These are phyloP conservation scores for Morinoia aosen DNA, from an alignment of 2,888 invertebrate genomes.

Conservation along the genomic window DNA sequence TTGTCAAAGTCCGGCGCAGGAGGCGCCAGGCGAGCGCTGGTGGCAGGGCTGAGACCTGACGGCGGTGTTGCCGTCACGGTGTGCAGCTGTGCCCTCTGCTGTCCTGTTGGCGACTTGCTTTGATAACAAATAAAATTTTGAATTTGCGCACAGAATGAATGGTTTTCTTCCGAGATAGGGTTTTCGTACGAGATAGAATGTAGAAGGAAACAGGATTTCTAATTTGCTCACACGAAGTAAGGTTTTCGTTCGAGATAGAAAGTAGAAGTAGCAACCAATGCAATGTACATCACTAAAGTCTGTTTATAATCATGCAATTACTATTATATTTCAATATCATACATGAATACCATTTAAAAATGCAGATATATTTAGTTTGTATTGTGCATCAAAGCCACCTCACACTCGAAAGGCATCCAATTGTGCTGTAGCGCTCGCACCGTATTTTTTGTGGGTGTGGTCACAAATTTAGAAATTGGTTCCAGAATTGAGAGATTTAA, in stretches of 20 bases:
- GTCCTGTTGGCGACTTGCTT: not conserved
- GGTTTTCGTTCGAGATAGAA: not conserved
- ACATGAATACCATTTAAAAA: not conserved
- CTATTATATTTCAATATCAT: not conserved
- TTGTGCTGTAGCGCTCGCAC: no score
- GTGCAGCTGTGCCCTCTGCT: not conserved
- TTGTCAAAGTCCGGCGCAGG: constrained; percentile 21
- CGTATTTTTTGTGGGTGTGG: no score
- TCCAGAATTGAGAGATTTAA: no score
- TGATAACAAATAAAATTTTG: not conserved
- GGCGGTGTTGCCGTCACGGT: not conserved
- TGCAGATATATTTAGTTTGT: no score
- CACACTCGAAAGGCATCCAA: no score
- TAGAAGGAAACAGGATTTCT: not conserved
- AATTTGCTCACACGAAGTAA: not conserved
- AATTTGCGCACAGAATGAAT: not conserved
- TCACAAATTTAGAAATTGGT: no score
- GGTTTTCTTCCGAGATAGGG: not conserved
- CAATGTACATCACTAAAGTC: not conserved
- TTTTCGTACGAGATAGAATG: not conserved
- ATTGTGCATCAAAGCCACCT: no score
- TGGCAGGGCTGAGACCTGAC: not conserved
- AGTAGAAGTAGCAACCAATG: not conserved
- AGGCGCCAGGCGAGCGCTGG: not conserved
- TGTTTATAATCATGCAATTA: not conserved